A percentile compares a stretch with the other conserved stretches of the same genome.
Conservation (phyloP, 1,140 invertebrate species). For the Caenorhabditis elegans region DNA sequence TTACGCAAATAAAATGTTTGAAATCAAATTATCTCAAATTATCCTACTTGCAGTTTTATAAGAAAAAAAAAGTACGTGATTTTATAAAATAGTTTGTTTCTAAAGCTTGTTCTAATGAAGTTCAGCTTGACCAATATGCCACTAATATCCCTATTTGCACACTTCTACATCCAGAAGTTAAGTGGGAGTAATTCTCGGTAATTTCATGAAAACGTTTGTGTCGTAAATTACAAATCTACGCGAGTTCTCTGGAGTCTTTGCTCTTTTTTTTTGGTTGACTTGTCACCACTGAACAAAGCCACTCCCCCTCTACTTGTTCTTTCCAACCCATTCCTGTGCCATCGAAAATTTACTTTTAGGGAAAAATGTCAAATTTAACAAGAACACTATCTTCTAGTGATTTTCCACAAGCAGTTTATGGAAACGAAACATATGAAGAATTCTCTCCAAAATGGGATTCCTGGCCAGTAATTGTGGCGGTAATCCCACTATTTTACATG, state of each 20-base stretch:
- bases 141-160: neutral
- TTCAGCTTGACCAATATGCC: neutral
- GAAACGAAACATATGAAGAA: neutral
- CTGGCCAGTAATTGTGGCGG: neutral
- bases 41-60: too few relatives aligned
- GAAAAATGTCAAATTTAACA: neutral
- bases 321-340: too few relatives aligned
- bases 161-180: neutral
- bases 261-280: neutral
- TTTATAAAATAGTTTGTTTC: too few relatives aligned
- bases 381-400: neutral
- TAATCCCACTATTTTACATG: slow-evolving; percentile 2
- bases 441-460: neutral
- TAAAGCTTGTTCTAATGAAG: neutral
- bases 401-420: slow-evolving; percentile 13
- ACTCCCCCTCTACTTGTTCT: too few relatives aligned
- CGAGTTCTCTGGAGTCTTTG: neutral
- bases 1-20: too few relatives aligned
- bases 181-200: neutral
- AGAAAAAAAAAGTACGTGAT: too few relatives aligned
- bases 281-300: neutral
- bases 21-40: too few relatives aligned
- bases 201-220: neutral
- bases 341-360: neutral
- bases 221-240: neutral